Evolutionary conservation across 2,888 invertebrate species (phyloP).

Genomic region (Eupithecia subfuscata): DNA sequence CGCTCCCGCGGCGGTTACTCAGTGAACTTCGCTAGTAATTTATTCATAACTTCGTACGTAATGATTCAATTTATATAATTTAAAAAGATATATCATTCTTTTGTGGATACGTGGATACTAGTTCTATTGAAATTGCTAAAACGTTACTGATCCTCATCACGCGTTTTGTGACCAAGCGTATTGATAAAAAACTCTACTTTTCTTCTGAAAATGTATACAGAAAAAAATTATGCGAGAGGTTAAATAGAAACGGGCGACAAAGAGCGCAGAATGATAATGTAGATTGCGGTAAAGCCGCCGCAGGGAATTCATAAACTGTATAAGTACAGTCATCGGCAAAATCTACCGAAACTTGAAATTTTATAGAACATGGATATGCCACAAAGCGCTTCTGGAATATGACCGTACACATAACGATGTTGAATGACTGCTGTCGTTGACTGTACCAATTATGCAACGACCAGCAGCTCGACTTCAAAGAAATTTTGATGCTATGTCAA

Average conservation of each 20-base stretch:
- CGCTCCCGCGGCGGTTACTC: no score
- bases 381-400: not conserved
- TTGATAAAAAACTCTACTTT: not conserved
- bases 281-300: constrained; percentile 39
- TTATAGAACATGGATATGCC: not conserved
- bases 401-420: not conserved
- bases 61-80: no score
- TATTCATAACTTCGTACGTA: no score
- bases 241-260: constrained; percentile 17
- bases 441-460: constrained; percentile 1
- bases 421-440: not conserved
- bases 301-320: constrained; percentile 46
- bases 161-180: not conserved
- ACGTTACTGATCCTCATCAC: no score
- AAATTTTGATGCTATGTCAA: not conserved
- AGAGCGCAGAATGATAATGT: constrained; percentile 55
- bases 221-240: not conserved
- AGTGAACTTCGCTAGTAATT: no score
- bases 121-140: no score
- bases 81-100: no score
- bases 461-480: not conserved
- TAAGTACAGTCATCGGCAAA: not conserved
- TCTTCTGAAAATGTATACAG: not conserved
- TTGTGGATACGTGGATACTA: no score
- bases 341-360: not conserved